These are phyloP conservation scores for Toxotes lorentzi DNA, from an alignment of 2,797 vertebrate species.

Conservation along the genomic window DNA sequence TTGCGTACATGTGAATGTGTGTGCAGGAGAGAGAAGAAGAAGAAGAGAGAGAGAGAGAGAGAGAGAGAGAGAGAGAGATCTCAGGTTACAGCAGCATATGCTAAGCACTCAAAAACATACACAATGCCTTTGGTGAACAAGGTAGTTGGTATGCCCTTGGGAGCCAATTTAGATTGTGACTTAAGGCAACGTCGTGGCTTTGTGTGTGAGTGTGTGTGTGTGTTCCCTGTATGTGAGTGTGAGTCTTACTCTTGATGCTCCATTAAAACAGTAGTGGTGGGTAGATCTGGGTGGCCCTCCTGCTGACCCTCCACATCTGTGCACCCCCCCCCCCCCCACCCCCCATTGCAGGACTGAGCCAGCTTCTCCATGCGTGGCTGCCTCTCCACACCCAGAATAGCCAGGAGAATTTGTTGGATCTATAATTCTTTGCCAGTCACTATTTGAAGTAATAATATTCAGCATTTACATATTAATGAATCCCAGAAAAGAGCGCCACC, in stretches of 20 bases:
- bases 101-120: slow-evolving; percentile 92
- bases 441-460: slow-evolving; percentile 9
- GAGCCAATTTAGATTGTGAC: slow-evolving; percentile 97
- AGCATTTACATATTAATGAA: background rate
- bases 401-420: slow-evolving; percentile 38
- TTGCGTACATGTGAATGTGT: slow-evolving; percentile 48
- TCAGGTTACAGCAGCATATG: slow-evolving; percentile 92
- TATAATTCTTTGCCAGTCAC: background rate
- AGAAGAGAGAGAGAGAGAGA: slow-evolving; percentile 20
- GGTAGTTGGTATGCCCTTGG: slow-evolving; percentile 91
- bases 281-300: slow-evolving; percentile 82
- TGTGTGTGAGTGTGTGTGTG: slow-evolving; percentile 62
- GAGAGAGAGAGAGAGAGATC: slow-evolving; percentile 74
- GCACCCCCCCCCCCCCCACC: slow-evolving; percentile 25
- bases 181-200: slow-evolving; percentile 87
- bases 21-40: slow-evolving; percentile 21
- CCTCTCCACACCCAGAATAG: slow-evolving; percentile 50
- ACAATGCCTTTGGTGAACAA: slow-evolving; percentile 92
- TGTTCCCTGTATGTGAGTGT: slow-evolving; percentile 41
- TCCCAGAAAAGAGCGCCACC: slow-evolving; percentile 8
- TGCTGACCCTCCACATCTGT: slow-evolving; percentile 78
- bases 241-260: slow-evolving; percentile 85
- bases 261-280: slow-evolving; percentile 81
- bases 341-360: slow-evolving; percentile 40
- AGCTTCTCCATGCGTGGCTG: slow-evolving; percentile 63